Conservation (phyloP, 2,888 invertebrate species). For the Cyclophora albipunctata region DNA sequence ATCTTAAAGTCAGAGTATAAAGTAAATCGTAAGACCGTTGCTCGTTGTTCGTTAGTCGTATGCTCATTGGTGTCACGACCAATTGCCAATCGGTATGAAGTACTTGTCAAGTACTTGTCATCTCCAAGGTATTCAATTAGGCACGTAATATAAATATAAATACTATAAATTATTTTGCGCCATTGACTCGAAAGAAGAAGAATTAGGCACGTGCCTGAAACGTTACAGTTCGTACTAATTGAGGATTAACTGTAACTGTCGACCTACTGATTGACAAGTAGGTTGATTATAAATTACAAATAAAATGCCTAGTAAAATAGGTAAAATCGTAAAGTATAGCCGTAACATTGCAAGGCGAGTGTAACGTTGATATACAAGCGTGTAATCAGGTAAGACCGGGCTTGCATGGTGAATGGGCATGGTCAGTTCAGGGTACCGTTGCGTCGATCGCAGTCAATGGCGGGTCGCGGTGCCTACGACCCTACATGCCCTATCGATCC, state of each 20-base stretch:
- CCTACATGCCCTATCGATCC: conserved; percentile 63
- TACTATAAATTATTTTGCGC: too few species aligned
- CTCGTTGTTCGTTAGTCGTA: too few species aligned
- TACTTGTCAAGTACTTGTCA: too few species aligned
- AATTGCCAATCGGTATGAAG: too few species aligned
- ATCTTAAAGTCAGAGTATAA: too few species aligned
- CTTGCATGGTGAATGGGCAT: conserved; percentile 43
- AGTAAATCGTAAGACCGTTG: too few species aligned
- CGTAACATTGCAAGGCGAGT: neutral
- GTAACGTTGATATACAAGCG: conserved; percentile 3
- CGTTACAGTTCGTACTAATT: too few species aligned
- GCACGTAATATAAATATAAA: too few species aligned
- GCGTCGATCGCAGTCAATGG: conserved; percentile 47
- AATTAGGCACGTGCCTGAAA: too few species aligned
- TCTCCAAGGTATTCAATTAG: too few species aligned
- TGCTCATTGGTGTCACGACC: too few species aligned
- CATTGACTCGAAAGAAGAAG: too few species aligned
- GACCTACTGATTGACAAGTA: conserved; percentile 11
- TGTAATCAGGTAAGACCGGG: conserved; percentile 21
- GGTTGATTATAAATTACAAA: conserved; percentile 14
- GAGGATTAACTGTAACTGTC: conserved; percentile 16
- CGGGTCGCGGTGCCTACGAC: conserved; percentile 55
- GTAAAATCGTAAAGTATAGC: conserved; percentile 2
- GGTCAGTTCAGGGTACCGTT: conserved; percentile 54
- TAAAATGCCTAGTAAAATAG: conserved; percentile 1